Conservation (phyloP, 64 coral and sea anemone species). For the Porites australiensis region DNA sequence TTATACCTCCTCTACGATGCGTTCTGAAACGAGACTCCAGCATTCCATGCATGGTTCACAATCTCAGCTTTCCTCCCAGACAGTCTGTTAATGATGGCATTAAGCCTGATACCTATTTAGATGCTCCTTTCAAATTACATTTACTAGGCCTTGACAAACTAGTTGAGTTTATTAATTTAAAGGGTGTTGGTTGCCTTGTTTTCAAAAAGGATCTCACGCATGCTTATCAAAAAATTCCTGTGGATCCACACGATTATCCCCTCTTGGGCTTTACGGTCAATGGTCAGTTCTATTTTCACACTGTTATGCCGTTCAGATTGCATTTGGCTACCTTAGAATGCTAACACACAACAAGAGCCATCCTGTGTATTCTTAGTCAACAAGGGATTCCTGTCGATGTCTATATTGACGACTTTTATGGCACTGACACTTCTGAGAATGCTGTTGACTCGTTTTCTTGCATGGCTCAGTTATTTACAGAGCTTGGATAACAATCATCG, state of each 20-base stretch:
- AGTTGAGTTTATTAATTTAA: slow-evolving; percentile 21
- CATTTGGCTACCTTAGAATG: slow-evolving; percentile 45
- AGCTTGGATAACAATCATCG: slow-evolving; percentile 2
- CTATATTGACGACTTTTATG: slow-evolving; percentile 65
- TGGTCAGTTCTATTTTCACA: slow-evolving; percentile 53
- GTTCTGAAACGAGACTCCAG: slow-evolving; percentile 37
- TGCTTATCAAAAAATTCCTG: slow-evolving; percentile 66
- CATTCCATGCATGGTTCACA: background rate
- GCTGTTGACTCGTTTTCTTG: background rate
- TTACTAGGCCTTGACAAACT: slow-evolving; percentile 27
- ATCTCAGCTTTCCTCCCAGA: slow-evolving; percentile 37
- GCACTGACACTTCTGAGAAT: background rate
- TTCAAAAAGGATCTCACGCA: slow-evolving; percentile 66
- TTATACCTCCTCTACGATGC: slow-evolving; percentile 23
- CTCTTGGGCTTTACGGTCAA: slow-evolving; percentile 13
- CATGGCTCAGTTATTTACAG: slow-evolving; percentile 5
- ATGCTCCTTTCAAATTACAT: slow-evolving; percentile 16
- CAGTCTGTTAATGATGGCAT: slow-evolving; percentile 45
- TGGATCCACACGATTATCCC: slow-evolving; percentile 53
- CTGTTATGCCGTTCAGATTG: slow-evolving; percentile 40
- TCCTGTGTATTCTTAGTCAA: slow-evolving; percentile 37
- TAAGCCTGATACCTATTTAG: slow-evolving; percentile 25
- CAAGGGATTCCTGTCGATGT: slow-evolving; percentile 28
- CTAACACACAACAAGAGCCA: slow-evolving; percentile 48
- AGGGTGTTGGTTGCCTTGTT: slow-evolving; percentile 45